Base-by-base conservation (phyloP, 1,140 invertebrate genomes). In the Oedothorax gibbosus region DNA sequence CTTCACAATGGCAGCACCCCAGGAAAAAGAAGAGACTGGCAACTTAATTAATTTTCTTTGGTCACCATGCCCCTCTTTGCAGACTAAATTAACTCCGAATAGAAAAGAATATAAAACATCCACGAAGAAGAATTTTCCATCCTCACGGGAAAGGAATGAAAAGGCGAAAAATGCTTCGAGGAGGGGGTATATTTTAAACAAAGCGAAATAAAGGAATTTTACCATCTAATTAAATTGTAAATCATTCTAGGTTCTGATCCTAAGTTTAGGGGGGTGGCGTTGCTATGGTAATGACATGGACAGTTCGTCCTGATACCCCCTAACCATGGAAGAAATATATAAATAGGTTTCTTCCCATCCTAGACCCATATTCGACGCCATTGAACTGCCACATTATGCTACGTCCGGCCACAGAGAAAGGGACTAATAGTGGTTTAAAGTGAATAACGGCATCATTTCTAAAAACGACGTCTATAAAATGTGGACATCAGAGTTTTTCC, bases 171-270 rank as follows among this genome's bases (percentile, higher is more conserved):
- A 75, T 75, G 57, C 35, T 35, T 57, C 11, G 15, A 21, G 54
- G 65, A 51, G 35, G 20, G 15, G 72, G 72, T 53, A 75, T 64
- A 77, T 77, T 77, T 77, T 77, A 77, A 77, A 77, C 57, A 20
- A 51, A 51, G 49, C 35, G 57, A 50, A 77, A 77, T 64, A 64
- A 65, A 62, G 72, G 35, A 64, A 77, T 77, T 77, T 65, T 56
- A 1, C 75, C 49, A 51, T 65, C 75, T 77, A 77, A 77, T 77
- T 77, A 77, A 77, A 77, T 65, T 77, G 57, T 77, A 77, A 77
- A 77, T 77, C 75, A 77, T 77, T 77, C 75, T 50, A 21, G 50
- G 65, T 64, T 65, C 57, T 64, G 60, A 77, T 77, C 75, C 14
- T 51, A 35, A 35, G 35, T 35, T 35, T 35, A 51, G 8, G 75